Evolutionary conservation across 2,888 invertebrate genomes (phyloP).

Genomic region (Drosophila neonasuta): DNA sequence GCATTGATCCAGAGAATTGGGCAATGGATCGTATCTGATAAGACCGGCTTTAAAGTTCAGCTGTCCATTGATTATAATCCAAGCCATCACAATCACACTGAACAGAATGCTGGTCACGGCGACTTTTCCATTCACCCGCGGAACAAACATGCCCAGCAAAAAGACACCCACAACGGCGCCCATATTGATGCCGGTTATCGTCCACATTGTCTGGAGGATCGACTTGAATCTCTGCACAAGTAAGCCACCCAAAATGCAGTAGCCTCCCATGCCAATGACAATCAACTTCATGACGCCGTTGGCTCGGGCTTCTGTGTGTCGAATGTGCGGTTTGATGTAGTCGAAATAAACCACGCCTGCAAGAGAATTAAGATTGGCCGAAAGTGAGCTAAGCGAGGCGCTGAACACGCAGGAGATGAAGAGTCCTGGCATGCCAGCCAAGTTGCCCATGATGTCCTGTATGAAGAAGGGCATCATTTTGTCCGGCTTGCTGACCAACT

Average conservation of each 20-base stretch:
- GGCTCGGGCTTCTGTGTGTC: conserved; percentile 82
- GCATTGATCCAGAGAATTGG: conserved; percentile 75
- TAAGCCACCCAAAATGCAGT: conserved; percentile 84
- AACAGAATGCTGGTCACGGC: conserved; percentile 75
- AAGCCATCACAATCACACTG: conserved; percentile 73
- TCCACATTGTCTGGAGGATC: conserved; percentile 83
- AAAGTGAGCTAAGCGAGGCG: conserved; percentile 85
- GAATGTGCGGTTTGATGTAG: conserved; percentile 82
- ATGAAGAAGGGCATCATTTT: conserved; percentile 85
- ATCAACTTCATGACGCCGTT: conserved; percentile 83
- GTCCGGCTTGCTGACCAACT: conserved; percentile 81
- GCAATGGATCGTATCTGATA: conserved; percentile 71
- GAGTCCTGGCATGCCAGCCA: conserved; percentile 84
- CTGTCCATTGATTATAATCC: conserved; percentile 79
- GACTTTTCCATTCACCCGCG: conserved; percentile 84
- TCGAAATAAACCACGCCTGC: conserved; percentile 85
- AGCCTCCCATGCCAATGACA: conserved; percentile 83
- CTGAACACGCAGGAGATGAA: conserved; percentile 86
- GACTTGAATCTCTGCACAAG: conserved; percentile 83
- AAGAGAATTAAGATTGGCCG: conserved; percentile 84
- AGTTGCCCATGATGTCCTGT: conserved; percentile 83
- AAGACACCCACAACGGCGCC: conserved; percentile 87
- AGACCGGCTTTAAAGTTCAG: conserved; percentile 68
- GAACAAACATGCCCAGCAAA: conserved; percentile 86
- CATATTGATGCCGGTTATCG: conserved; percentile 83